Evolutionary conservation across 2,797 vertebrate species (phyloP).

Genomic region (Sebastes vulpes): DNA sequence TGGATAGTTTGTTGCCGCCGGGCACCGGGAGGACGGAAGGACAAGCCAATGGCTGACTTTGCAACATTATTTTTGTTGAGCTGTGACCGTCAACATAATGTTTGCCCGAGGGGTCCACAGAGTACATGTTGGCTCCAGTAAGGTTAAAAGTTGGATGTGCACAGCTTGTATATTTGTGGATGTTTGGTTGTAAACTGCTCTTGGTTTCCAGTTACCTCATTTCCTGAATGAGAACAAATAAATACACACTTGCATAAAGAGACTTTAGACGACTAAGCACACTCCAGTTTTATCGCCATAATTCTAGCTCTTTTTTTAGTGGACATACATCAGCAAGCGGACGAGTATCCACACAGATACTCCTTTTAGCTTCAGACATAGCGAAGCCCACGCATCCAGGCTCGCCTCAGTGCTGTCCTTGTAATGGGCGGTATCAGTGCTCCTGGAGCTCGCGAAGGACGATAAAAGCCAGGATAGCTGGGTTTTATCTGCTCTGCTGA

Average conservation of each 20-base stretch:
- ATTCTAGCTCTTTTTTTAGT: constrained; percentile 43
- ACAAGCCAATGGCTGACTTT: constrained; percentile 66
- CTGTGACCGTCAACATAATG: constrained; percentile 67
- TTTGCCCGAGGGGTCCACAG: constrained; percentile 66
- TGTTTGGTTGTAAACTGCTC: constrained; percentile 81
- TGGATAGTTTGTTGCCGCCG: constrained; percentile 67
- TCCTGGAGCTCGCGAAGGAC: constrained; percentile 65
- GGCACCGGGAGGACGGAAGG: constrained; percentile 64
- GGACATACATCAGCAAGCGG: constrained; percentile 18
- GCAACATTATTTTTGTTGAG: constrained; percentile 77
- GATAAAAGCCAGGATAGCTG: constrained; percentile 84
- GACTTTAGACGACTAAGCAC: constrained; percentile 61
- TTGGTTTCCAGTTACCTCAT: constrained; percentile 85
- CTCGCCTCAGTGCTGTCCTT: constrained; percentile 83
- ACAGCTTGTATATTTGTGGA: constrained; percentile 84
- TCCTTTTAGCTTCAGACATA: constrained; percentile 73
- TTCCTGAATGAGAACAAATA: constrained; percentile 85
- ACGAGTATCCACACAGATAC: constrained; percentile 33
- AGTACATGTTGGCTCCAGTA: constrained; percentile 64
- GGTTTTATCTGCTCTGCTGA: constrained; percentile 87
- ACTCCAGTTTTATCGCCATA: constrained; percentile 48
- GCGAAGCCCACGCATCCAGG: constrained; percentile 77
- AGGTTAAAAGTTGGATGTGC: constrained; percentile 78
- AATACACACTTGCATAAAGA: constrained; percentile 75
- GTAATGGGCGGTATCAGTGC: constrained; percentile 85